phyloP scores from a whole-genome alignment of 2,888 invertebrate genomes.

The Terebella lapidaria region DNA sequence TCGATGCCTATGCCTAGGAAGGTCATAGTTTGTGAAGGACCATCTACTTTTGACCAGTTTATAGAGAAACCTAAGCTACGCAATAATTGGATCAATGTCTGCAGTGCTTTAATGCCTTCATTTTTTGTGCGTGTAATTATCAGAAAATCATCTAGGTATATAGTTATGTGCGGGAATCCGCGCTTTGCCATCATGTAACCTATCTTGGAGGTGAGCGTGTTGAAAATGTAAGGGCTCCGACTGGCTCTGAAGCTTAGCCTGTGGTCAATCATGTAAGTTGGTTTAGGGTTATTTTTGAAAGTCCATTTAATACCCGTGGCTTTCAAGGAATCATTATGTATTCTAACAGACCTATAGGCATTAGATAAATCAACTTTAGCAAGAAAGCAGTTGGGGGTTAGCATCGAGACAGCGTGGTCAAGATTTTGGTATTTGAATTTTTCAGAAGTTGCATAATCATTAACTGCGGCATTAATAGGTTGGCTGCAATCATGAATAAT shows the following conservation, averaged over 20 bases:
- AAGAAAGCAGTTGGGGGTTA: background rate
- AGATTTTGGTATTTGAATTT: background rate
- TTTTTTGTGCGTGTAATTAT: too few relatives aligned
- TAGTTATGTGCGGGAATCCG: too few relatives aligned
- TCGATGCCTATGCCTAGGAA: too few relatives aligned
- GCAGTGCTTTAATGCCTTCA: too few relatives aligned
- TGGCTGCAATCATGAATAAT: slow-evolving; percentile 6
- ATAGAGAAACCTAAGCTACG: too few relatives aligned
- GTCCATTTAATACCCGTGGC: slow-evolving; percentile 7
- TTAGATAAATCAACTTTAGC: slow-evolving; percentile 4
- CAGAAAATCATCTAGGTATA: too few relatives aligned
- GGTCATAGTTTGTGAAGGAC: too few relatives aligned
- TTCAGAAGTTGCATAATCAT: slow-evolving; percentile 6
- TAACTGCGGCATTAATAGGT: background rate
- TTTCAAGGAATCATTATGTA: background rate
- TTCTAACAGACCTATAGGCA: slow-evolving; percentile 2
- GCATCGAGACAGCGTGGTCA: background rate
- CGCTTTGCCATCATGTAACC: slow-evolving; percentile 2
- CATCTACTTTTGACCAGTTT: too few relatives aligned
- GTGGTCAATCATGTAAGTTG: slow-evolving; percentile 5
- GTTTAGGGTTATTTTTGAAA: background rate
- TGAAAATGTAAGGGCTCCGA: slow-evolving; percentile 5
- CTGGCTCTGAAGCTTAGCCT: slow-evolving; percentile 6
- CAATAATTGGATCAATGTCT: too few relatives aligned
- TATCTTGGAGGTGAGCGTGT: slow-evolving; percentile 1